Evolutionary conservation across 37 sponge, comb jelly and placozoan genomes (phyloP), one percentile per base, ranked within the genome.

Genomic region (Chondrosia reniformis): DNA sequence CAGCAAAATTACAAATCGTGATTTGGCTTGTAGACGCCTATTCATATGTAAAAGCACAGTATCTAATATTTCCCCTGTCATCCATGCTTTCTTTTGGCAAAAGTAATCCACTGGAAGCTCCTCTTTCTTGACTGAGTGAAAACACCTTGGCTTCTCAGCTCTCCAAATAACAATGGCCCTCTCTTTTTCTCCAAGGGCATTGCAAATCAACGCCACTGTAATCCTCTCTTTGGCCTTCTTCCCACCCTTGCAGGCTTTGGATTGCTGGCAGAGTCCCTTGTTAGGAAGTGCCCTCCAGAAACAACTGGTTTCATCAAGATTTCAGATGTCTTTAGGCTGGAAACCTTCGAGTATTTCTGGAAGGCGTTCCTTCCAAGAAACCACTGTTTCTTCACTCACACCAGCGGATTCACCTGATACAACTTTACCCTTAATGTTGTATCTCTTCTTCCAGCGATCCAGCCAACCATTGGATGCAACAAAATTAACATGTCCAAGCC

Each of bases 81-180:
- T n/a, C n/a, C n/a, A n/a, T n/a, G n/a, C n/a, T n/a, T n/a, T n/a
- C n/a, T n/a, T n/a, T n/a, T 90, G 91, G 57, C 74, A 78, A 77
- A 54, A 90, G 59, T 90, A 90, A 2, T 7, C 17, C 46, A 82
- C 91, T 34, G 91, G 91, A 33, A 90, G 46, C 13, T 0, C 4
- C 10, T 49, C 7, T n/a, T n/a, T n/a, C 52, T 77, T 52, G 32
- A 86, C 41, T 37, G 69, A 21, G 4, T 67, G 43, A 3, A 85
- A 74, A 65, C 86, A 85, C 33, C 91, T 76, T 17, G 83, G 90
- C 19, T 74, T 90, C 52, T 80, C 77, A 19, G 84, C 79, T 31
- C 79, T 74, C 91, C 87, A 83, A 22, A 88, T 84, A 0, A 86
- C 87, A 64, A 83, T 79, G 15, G 83, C 84, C 31, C 13, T n/a